Percentiles rank a stretch among this genome's conserved stretches.
phyloP scores from a whole-genome alignment of 2,797 vertebrate genomes.

The Tapera naevia region DNA sequence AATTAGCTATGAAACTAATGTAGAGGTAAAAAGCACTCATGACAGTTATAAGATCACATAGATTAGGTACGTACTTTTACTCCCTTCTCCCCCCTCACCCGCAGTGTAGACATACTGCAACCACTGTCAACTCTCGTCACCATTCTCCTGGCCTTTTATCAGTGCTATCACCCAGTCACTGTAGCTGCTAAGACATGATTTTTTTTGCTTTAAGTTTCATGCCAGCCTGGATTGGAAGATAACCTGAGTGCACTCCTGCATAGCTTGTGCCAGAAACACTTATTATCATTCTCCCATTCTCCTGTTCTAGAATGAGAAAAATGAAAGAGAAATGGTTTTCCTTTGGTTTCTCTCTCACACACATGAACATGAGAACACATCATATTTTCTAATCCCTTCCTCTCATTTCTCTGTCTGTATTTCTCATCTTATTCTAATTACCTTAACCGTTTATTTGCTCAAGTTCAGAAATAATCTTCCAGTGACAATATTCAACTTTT shows the following conservation, averaged over 20 bases:
- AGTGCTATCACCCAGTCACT: background rate
- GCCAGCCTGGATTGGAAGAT: background rate
- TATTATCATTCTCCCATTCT: background rate
- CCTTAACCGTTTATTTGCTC: background rate
- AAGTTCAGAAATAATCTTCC: background rate
- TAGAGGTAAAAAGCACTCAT: background rate
- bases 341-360: background rate
- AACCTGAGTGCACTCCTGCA: accelerated
- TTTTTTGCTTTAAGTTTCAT: background rate
- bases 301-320: background rate
- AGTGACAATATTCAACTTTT: background rate
- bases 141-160: background rate
- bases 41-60: background rate
- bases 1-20: background rate
- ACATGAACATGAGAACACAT: background rate
- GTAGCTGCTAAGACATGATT: background rate
- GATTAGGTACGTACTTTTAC: background rate
- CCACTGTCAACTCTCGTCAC: background rate
- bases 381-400: background rate
- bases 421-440: background rate
- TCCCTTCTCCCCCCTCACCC: background rate
- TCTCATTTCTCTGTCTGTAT: background rate
- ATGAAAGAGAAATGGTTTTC: background rate
- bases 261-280: background rate
- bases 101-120: background rate